Percentiles rank a stretch among this genome's conserved stretches.
Evolutionary conservation across 2,113 vertebrate genomes (phyloP).

Genomic region (Meriones unguiculatus): DNA sequence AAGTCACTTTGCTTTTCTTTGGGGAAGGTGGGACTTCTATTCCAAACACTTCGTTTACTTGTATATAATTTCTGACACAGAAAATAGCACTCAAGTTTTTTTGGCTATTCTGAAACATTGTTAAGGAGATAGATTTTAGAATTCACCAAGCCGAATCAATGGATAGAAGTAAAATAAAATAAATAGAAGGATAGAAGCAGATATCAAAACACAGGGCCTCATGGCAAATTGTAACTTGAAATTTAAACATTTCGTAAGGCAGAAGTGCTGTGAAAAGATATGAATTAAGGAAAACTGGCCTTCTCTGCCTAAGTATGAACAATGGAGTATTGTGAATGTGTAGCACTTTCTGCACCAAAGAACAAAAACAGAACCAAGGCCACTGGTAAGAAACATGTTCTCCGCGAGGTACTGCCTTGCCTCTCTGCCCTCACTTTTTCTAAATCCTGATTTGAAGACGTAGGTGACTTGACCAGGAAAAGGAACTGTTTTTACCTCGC

Average conservation of each 20-base stretch:
- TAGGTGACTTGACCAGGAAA: slow-evolving; percentile 37
- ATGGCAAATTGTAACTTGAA: neutral
- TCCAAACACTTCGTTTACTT: neutral
- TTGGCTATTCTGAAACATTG: neutral
- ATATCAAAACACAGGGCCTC: neutral
- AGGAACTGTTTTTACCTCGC: slow-evolving; percentile 53
- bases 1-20: neutral
- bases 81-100: neutral
- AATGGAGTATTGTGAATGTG: neutral
- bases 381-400: neutral
- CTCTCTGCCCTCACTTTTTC: neutral
- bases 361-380: slow-evolving; percentile 53
- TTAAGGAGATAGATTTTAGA: neutral
- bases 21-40: neutral
- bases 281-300: neutral
- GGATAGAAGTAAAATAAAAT: neutral
- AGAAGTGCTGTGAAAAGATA: neutral
- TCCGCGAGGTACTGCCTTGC: neutral
- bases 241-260: neutral
- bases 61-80: neutral
- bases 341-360: neutral
- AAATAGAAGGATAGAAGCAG: neutral
- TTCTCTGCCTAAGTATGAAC: slow-evolving; percentile 45
- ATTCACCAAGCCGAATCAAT: neutral
- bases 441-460: slow-evolving; percentile 38